These are phyloP conservation scores for Syngnathus rostellatus DNA, from an alignment of 2,797 vertebrate species.

Conservation along the genomic window DNA sequence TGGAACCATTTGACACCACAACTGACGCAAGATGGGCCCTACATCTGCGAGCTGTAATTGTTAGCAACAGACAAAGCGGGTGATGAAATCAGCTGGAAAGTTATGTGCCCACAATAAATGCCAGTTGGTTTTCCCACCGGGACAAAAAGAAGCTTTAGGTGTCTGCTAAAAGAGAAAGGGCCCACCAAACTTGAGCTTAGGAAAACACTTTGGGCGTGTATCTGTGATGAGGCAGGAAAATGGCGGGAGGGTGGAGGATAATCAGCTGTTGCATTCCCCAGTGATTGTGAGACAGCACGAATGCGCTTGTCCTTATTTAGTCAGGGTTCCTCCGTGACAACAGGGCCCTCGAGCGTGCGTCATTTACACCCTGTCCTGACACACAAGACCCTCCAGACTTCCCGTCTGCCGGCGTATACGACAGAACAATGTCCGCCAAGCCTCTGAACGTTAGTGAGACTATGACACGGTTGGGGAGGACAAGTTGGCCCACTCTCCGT, in stretches of 20 bases:
- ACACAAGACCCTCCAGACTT: slow-evolving; percentile 42
- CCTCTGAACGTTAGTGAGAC: slow-evolving; percentile 42
- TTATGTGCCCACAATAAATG: background rate
- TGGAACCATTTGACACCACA: slow-evolving; percentile 63
- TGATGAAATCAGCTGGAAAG: background rate
- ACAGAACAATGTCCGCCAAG: slow-evolving; percentile 47
- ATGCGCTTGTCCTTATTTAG: slow-evolving; percentile 91
- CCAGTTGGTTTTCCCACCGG: background rate
- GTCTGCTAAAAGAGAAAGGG: background rate
- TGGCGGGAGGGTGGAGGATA: slow-evolving; percentile 31
- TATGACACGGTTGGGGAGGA: slow-evolving; percentile 29
- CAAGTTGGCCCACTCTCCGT: slow-evolving; percentile 24
- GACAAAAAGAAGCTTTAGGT: background rate
- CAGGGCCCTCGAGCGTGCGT: slow-evolving; percentile 64
- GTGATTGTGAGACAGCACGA: slow-evolving; percentile 73
- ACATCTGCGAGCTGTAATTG: slow-evolving; percentile 28
- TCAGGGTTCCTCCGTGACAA: slow-evolving; percentile 79
- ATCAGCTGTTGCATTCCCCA: slow-evolving; percentile 87
- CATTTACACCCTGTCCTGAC: slow-evolving; percentile 75
- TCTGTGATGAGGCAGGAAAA: slow-evolving; percentile 45
- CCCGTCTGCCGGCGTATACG: slow-evolving; percentile 32
- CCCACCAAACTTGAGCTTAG: background rate
- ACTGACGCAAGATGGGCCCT: slow-evolving; percentile 59
- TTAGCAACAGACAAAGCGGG: slow-evolving; percentile 9
- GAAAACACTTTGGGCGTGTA: slow-evolving; percentile 18